Percentiles rank a stretch among this genome's conserved stretches.
phyloP scores from a whole-genome alignment of 2,113 vertebrate species.

The Collichthys lucidus region DNA sequence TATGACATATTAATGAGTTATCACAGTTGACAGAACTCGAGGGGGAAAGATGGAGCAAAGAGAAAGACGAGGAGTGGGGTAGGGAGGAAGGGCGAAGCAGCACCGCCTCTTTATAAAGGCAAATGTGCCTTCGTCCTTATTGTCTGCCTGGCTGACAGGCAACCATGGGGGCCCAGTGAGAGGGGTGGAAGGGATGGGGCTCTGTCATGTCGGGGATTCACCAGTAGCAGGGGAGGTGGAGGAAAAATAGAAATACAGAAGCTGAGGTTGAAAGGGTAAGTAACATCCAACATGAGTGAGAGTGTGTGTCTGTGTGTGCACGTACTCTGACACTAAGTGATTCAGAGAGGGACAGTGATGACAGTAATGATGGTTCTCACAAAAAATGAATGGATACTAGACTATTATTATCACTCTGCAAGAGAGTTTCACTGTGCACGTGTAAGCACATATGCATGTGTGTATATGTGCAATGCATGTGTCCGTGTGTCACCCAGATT shows the following conservation, averaged over 20 bases:
- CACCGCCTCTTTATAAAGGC: slow-evolving; percentile 66
- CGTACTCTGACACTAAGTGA: slow-evolving; percentile 58
- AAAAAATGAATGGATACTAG: slow-evolving; percentile 53
- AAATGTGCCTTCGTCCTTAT: slow-evolving; percentile 59
- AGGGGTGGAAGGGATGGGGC: neutral
- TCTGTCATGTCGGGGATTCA: slow-evolving; percentile 62
- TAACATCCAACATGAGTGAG: slow-evolving; percentile 32
- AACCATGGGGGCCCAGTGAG: slow-evolving; percentile 48
- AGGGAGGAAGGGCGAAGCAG: slow-evolving; percentile 27
- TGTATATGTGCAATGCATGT: neutral
- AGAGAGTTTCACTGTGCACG: slow-evolving; percentile 20
- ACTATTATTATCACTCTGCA: slow-evolving; percentile 57
- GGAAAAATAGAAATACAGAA: slow-evolving; percentile 53
- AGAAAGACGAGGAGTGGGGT: slow-evolving; percentile 23
- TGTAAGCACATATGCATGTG: slow-evolving; percentile 5
- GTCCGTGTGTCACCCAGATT: slow-evolving; percentile 7
- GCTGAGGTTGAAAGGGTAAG: slow-evolving; percentile 47
- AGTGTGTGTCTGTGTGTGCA: slow-evolving; percentile 9
- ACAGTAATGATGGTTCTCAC: slow-evolving; percentile 66
- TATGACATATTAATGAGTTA: slow-evolving; percentile 73
- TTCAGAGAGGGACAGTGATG: slow-evolving; percentile 59
- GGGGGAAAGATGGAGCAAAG: slow-evolving; percentile 5
- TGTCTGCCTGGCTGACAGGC: slow-evolving; percentile 69
- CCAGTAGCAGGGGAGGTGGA: slow-evolving; percentile 26
- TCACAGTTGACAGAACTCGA: slow-evolving; percentile 52